Conservation (phyloP, 2,113 vertebrate genomes). For the Ornithorhynchus anatinus region DNA sequence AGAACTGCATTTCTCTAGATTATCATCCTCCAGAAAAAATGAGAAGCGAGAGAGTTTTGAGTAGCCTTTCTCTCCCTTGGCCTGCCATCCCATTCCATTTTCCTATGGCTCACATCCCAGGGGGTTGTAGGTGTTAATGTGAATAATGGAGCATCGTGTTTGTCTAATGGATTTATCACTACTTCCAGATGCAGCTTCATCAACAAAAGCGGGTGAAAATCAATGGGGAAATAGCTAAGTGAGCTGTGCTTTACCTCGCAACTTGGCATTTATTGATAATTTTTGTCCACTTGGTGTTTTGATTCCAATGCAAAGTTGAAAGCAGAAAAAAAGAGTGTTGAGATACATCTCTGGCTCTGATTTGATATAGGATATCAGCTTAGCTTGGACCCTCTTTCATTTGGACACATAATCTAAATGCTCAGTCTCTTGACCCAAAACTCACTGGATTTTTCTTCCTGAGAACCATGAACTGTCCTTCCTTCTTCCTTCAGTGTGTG, state of each 20-base stretch:
- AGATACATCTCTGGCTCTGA: not conserved
- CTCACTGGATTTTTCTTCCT: too few species aligned
- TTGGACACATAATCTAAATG: not conserved
- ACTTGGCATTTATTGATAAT: constrained; percentile 28
- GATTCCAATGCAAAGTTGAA: constrained; percentile 15
- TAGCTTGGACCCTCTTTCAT: not conserved
- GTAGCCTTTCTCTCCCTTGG: not conserved
- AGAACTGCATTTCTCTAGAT: too few species aligned
- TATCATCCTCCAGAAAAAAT: fast-evolving
- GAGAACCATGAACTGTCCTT: too few species aligned
- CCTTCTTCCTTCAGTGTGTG: too few species aligned
- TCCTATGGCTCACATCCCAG: not conserved
- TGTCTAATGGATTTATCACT: constrained; percentile 46
- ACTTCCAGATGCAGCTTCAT: constrained; percentile 37
- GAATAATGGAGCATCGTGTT: constrained; percentile 37
- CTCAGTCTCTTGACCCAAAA: not conserved
- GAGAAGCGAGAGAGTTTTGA: not conserved
- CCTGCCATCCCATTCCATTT: fast-evolving
- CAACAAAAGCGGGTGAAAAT: constrained; percentile 56
- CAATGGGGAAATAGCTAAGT: constrained; percentile 25
- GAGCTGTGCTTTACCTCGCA: constrained; percentile 21
- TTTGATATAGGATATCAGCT: not conserved
- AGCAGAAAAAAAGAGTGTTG: constrained; percentile 5
- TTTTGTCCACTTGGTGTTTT: constrained; percentile 13
- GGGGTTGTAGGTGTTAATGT: not conserved